phyloP scores from a whole-genome alignment of 2,888 invertebrate genomes.

The Unio delphinus region DNA sequence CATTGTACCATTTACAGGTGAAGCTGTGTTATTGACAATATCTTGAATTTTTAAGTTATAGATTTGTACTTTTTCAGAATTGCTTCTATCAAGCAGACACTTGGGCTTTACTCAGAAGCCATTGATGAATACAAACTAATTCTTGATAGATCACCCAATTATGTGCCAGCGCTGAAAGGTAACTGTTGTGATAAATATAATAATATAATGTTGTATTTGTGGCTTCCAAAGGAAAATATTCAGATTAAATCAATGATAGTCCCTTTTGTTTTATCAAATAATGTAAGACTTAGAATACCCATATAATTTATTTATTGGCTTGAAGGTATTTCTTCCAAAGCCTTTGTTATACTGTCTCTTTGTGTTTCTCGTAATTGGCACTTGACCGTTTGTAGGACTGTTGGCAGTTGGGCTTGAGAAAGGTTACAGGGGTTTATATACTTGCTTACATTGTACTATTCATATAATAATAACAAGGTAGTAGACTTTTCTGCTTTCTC shows the following conservation, averaged over 20 bases:
- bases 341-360: too few relatives aligned
- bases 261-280: too few relatives aligned
- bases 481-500: too few relatives aligned
- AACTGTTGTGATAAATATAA: background rate
- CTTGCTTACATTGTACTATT: too few relatives aligned
- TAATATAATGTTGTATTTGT: too few relatives aligned
- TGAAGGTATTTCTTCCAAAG: background rate
- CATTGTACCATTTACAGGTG: background rate
- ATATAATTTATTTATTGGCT: background rate
- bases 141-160: slow-evolving; percentile 75
- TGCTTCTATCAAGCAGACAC: slow-evolving; percentile 72
- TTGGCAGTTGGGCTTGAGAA: too few relatives aligned
- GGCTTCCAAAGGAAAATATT: too few relatives aligned
- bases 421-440: too few relatives aligned
- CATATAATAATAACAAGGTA: too few relatives aligned
- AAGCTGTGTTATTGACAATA: background rate
- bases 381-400: too few relatives aligned
- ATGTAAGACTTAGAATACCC: background rate
- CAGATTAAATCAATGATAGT: too few relatives aligned
- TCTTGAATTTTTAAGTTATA: background rate
- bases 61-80: slow-evolving; percentile 50
- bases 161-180: slow-evolving; percentile 83
- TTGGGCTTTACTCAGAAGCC: slow-evolving; percentile 83
- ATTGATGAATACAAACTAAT: slow-evolving; percentile 79
- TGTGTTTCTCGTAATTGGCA: too few relatives aligned